Evolutionary conservation across 2,113 vertebrate genomes (phyloP).

Genomic region (Microtus oregoni): DNA sequence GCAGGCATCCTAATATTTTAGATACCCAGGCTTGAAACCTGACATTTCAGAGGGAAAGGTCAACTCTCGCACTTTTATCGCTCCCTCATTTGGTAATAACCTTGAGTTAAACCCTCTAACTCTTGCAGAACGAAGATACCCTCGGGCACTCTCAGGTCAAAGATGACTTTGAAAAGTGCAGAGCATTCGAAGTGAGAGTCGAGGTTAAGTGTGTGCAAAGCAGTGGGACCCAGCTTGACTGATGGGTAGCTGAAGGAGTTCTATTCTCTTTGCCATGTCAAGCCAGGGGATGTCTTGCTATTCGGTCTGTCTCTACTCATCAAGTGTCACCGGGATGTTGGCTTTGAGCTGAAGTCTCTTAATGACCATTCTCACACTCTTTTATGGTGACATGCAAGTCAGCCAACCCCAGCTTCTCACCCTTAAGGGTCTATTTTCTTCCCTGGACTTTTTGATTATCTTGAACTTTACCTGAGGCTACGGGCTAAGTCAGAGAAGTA

Average conservation of each 20-base stretch:
- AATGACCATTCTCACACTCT: neutral
- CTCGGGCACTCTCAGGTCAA: conserved; percentile 74
- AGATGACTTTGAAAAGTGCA: conserved; percentile 80
- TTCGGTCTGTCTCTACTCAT: neutral
- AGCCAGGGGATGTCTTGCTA: neutral
- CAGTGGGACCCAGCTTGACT: conserved; percentile 59
- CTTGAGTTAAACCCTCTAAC: conserved; percentile 76
- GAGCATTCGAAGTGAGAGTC: conserved; percentile 67
- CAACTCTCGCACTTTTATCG: conserved; percentile 71
- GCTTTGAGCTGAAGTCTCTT: neutral
- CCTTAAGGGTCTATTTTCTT: neutral
- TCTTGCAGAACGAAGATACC: conserved; percentile 73
- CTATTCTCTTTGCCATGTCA: neutral
- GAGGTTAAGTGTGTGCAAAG: conserved; percentile 73
- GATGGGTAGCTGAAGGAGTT: conserved; percentile 38
- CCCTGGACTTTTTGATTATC: neutral
- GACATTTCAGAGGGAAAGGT: conserved; percentile 80
- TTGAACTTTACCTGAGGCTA: neutral
- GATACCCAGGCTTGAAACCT: conserved; percentile 63
- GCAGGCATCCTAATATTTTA: conserved; percentile 50
- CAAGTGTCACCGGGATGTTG: conserved; percentile 13
- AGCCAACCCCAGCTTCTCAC: neutral
- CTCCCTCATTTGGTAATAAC: conserved; percentile 79
- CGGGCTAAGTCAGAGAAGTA: neutral
- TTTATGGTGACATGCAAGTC: neutral